Evolutionary conservation across 92 coral and sea anemone genomes (phyloP).

Genomic region (Ricordea florida): DNA sequence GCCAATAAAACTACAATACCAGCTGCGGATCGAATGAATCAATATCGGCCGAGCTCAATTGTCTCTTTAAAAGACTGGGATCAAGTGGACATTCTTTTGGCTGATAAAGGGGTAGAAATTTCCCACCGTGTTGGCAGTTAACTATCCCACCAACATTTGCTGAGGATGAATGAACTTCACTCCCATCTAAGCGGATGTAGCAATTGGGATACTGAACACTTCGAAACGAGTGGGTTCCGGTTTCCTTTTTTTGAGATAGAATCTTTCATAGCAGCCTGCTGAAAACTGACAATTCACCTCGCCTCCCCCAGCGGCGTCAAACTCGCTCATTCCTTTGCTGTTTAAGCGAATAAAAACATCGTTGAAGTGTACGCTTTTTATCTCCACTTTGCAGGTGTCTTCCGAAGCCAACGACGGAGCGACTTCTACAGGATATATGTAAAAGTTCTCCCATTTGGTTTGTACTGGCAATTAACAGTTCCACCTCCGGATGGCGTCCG

Average conservation of each 20-base stretch:
- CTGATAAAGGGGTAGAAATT: neutral
- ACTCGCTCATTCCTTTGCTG: neutral
- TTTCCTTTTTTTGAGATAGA: neutral
- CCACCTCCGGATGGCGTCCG: neutral
- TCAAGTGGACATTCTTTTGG: no score
- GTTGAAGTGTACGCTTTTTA: neutral
- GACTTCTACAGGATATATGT: slow-evolving; percentile 29
- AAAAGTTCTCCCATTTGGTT: neutral
- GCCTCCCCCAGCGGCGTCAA: neutral
- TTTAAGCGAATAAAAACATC: slow-evolving; percentile 17
- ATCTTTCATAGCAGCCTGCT: neutral
- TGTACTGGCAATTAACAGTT: slow-evolving; percentile 41
- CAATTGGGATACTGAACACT: slow-evolving; percentile 25
- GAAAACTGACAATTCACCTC: slow-evolving; percentile 20
- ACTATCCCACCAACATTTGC: slow-evolving; percentile 11
- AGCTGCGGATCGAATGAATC: no score
- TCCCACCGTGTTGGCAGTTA: slow-evolving; percentile 23
- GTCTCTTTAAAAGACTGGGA: no score
- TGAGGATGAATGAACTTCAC: neutral
- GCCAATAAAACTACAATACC: no score
- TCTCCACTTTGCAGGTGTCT: neutral
- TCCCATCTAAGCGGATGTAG: slow-evolving; percentile 36
- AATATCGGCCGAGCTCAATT: no score
- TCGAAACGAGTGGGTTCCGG: slow-evolving; percentile 14
- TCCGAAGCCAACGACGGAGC: neutral